Percentiles rank a stretch among this genome's conserved stretches.
These are phyloP conservation scores for Psittacula derbiana DNA, from an alignment of 2,797 vertebrate genomes.

Conservation along the genomic window DNA sequence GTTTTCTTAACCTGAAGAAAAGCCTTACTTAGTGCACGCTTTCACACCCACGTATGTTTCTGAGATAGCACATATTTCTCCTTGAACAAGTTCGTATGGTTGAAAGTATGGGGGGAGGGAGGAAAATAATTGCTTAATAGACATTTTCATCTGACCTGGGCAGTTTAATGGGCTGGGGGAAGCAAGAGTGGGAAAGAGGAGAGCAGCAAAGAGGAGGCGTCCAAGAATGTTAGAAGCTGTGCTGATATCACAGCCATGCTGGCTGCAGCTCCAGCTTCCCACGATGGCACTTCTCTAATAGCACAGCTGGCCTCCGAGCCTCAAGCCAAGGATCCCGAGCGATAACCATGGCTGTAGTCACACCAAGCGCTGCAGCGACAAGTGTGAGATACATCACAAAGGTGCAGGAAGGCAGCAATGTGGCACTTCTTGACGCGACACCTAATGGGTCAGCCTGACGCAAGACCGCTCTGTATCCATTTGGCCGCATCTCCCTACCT, in stretches of 20 bases:
- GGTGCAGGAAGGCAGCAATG: not conserved
- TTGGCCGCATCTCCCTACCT: constrained; percentile 6
- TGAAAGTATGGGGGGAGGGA: not conserved
- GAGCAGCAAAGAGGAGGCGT: not conserved
- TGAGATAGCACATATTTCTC: not conserved
- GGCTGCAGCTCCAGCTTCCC: not conserved
- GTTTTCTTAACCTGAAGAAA: constrained; percentile 38
- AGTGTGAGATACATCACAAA: not conserved
- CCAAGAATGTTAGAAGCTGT: not conserved
- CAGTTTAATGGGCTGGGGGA: not conserved
- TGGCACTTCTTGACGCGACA: not conserved
- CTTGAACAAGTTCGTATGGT: not conserved
- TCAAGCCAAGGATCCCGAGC: not conserved
- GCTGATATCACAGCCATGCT: not conserved
- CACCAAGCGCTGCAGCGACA: accelerated
- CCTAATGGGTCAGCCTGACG: not conserved
- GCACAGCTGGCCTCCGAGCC: not conserved
- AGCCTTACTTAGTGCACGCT: not conserved
- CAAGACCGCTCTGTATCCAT: not conserved
- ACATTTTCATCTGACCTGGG: not conserved
- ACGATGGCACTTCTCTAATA: not conserved
- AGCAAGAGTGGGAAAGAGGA: not conserved
- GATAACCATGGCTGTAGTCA: not conserved
- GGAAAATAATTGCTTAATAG: not conserved
- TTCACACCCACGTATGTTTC: not conserved